A percentile compares a stretch with the other conserved stretches of the same genome.
Evolutionary conservation across 2,797 vertebrate genomes (phyloP).

Genomic region (Crenichthys baileyi): DNA sequence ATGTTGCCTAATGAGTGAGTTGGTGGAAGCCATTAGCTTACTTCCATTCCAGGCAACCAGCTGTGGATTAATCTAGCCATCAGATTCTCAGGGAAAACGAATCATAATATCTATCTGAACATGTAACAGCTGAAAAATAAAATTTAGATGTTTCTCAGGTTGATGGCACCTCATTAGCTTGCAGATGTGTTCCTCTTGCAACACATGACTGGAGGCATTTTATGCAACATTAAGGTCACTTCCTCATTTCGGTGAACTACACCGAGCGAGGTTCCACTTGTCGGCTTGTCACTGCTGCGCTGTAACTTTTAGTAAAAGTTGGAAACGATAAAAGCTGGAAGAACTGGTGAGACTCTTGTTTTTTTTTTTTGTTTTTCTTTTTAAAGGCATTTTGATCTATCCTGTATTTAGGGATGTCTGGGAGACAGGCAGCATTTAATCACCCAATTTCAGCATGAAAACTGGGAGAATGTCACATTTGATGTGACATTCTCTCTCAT

Average conservation of each 20-base stretch:
- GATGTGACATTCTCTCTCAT: slow-evolving; percentile 67
- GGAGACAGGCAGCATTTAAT: slow-evolving; percentile 29
- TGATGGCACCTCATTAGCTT: slow-evolving; percentile 29
- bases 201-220: slow-evolving; percentile 20
- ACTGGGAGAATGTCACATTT: slow-evolving; percentile 33
- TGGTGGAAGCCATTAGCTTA: background rate
- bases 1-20: background rate
- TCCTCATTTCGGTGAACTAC: slow-evolving; percentile 4
- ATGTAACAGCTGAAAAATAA: slow-evolving; percentile 1
- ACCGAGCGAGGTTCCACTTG: slow-evolving; percentile 21
- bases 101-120: background rate
- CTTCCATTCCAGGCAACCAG: background rate
- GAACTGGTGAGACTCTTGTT: slow-evolving; percentile 6
- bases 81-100: background rate
- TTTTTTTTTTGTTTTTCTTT: slow-evolving; percentile 11
- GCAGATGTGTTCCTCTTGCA: slow-evolving; percentile 3
- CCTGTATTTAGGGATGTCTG: slow-evolving; percentile 28
- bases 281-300: slow-evolving; percentile 1
- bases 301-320: slow-evolving; percentile 19
- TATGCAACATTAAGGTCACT: slow-evolving; percentile 27
- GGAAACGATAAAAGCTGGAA: background rate
- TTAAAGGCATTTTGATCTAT: slow-evolving; percentile 48
- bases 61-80: slow-evolving; percentile 6
- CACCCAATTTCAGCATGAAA: slow-evolving; percentile 22
- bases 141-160: slow-evolving; percentile 9